These are phyloP conservation scores for Carcinoscorpius rotundicauda DNA, from an alignment of 1,140 invertebrate species.

Conservation along the genomic window DNA sequence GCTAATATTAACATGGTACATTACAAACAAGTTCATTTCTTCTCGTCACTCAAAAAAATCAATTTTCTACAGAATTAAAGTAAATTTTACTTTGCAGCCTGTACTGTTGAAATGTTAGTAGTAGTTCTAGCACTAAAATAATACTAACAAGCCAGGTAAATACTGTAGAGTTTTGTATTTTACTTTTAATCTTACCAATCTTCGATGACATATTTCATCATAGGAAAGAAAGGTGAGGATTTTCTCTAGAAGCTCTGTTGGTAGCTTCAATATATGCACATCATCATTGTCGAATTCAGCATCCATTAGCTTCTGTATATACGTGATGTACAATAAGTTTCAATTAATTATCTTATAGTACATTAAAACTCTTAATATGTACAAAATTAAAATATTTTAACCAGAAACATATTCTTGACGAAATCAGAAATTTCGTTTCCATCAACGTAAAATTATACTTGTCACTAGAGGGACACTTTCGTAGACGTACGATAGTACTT, in stretches of 20 bases:
- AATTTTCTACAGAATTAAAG: neutral
- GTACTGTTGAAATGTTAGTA: slow-evolving; percentile 16
- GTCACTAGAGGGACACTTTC: no score
- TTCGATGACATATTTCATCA: slow-evolving; percentile 64
- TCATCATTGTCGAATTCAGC: slow-evolving; percentile 9
- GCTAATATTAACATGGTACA: no score
- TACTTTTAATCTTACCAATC: slow-evolving; percentile 51
- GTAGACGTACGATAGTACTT: no score
- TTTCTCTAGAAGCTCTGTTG: slow-evolving; percentile 61
- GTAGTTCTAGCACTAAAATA: slow-evolving; percentile 13
- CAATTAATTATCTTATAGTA: neutral
- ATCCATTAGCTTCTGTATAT: neutral
- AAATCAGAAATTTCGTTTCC: no score
- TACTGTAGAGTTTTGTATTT: slow-evolving; percentile 7
- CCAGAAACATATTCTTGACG: neutral
- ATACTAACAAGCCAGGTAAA: slow-evolving; percentile 4
- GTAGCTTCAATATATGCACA: slow-evolving; percentile 41
- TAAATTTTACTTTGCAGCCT: neutral
- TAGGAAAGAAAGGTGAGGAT: slow-evolving; percentile 62
- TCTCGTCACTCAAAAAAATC: neutral
- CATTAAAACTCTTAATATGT: neutral
- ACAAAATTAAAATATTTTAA: neutral
- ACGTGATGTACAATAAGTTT: neutral
- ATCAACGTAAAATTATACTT: no score
- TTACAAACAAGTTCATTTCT: neutral